Evolutionary conservation across 2,888 invertebrate species (phyloP).

Genomic region (Itoplectis maculator): DNA sequence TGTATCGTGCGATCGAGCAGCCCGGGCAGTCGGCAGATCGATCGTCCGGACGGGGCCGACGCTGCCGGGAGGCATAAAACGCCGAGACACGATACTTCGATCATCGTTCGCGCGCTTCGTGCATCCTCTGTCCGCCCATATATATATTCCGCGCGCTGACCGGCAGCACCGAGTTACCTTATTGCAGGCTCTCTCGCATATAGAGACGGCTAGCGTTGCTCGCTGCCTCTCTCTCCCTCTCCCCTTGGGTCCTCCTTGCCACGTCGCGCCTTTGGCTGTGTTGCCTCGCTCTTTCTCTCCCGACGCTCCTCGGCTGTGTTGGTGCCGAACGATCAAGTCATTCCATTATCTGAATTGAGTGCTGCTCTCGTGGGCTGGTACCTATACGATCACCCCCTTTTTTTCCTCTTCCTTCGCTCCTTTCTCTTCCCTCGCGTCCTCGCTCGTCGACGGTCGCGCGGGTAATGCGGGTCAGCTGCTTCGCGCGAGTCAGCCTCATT

Average conservation of each 20-base stretch:
- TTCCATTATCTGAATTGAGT: constrained; percentile 83
- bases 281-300: background rate
- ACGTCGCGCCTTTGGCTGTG: constrained; percentile 2
- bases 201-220: background rate
- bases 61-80: constrained; percentile 45
- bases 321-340: constrained; percentile 80
- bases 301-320: constrained; percentile 21
- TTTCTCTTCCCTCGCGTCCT: constrained; percentile 60
- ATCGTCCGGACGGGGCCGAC: constrained; percentile 41
- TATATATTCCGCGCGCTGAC: constrained; percentile 59
- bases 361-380: constrained; percentile 77
- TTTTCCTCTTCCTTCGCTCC: constrained; percentile 55
- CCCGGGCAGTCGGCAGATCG: constrained; percentile 22
- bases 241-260: constrained; percentile 25
- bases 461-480: background rate
- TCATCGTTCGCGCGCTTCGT: constrained; percentile 59
- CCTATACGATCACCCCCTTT: constrained; percentile 74
- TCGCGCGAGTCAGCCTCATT: background rate
- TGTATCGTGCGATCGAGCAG: constrained; percentile 53
- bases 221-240: background rate
- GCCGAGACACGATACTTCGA: constrained; percentile 58
- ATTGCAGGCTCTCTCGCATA: constrained; percentile 14
- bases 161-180: constrained; percentile 45
- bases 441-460: constrained; percentile 2
- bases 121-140: constrained; percentile 64